Percentiles rank a stretch among this genome's conserved stretches.
Conservation (phyloP, 2,113 vertebrate genomes). For the Pseudopodoces humilis region DNA sequence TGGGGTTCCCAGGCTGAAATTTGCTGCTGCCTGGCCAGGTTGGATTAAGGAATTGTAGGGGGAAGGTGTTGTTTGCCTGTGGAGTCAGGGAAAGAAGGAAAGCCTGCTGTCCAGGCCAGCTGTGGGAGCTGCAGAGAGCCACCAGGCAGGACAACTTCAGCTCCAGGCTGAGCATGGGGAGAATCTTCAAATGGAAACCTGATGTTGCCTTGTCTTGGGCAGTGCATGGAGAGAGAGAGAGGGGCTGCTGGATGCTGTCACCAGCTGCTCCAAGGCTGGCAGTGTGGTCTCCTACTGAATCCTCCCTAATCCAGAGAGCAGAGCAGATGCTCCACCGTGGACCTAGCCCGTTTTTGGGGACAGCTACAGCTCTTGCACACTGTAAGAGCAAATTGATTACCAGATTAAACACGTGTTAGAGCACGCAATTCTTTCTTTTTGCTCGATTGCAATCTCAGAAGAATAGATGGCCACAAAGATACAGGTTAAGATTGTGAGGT, state of each 20-base stretch:
- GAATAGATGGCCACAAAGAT: background rate
- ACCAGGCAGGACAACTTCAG: background rate
- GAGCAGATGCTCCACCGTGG: background rate
- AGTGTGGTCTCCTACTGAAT: background rate
- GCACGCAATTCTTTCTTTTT: background rate
- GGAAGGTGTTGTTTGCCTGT: background rate
- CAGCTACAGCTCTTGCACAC: background rate
- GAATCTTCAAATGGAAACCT: background rate
- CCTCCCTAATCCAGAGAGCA: background rate
- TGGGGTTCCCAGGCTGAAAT: background rate
- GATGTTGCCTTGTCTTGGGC: background rate
- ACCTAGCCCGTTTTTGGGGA: background rate
- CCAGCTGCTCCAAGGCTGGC: background rate
- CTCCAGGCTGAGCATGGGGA: background rate
- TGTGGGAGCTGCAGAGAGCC: background rate
- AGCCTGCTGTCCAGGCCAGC: background rate
- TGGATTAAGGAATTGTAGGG: background rate
- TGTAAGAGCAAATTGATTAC: background rate
- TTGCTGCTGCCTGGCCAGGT: background rate
- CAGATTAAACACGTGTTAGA: background rate
- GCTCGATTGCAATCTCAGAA: background rate
- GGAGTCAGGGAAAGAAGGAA: background rate
- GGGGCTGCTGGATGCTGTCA: background rate
- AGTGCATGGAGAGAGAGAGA: accelerated
- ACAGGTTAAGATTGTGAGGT: background rate